These are phyloP conservation scores for Callimorpha dominula DNA, from an alignment of 2,888 invertebrate species.

Conservation along the genomic window DNA sequence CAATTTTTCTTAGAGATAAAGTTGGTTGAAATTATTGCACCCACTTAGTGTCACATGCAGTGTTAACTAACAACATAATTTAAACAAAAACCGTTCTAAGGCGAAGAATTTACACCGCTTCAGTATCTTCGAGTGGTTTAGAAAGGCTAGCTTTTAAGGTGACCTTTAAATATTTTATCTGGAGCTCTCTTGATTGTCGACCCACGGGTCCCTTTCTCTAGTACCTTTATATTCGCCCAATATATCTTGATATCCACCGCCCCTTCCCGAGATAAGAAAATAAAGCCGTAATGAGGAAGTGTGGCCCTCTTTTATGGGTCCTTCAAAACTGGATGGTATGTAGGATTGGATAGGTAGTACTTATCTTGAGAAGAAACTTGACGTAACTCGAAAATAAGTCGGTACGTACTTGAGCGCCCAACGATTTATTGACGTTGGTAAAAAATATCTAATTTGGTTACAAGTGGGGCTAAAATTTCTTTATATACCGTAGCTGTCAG, in stretches of 20 bases:
- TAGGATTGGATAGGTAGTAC: conserved; percentile 75
- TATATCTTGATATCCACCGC: conserved; percentile 64
- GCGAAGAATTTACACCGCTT: conserved; percentile 75
- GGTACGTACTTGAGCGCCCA: conserved; percentile 63
- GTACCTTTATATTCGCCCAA: conserved; percentile 73
- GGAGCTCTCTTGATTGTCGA: conserved; percentile 81
- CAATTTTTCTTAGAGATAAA: not conserved
- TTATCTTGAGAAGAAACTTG: conserved; percentile 76
- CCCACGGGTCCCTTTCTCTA: conserved; percentile 75
- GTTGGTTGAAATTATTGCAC: not conserved
- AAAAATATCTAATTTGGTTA: conserved; percentile 53
- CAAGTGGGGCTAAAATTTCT: conserved; percentile 49
- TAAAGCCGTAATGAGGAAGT: conserved; percentile 62
- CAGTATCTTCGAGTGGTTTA: conserved; percentile 66
- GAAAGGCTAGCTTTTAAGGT: conserved; percentile 69
- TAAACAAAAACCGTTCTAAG: conserved; percentile 57
- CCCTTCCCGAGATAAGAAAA: conserved; percentile 62
- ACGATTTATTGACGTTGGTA: conserved; percentile 65
- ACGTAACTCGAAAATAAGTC: conserved; percentile 71
- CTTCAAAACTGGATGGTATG: conserved; percentile 68
- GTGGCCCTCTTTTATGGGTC: conserved; percentile 69
- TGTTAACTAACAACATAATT: conserved; percentile 44
- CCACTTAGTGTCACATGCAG: conserved; percentile 20
- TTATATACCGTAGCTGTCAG: conserved; percentile 44
- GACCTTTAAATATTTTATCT: conserved; percentile 86